These are phyloP conservation scores for Mycteria americana DNA, from an alignment of 2,797 vertebrate genomes.

Conservation along the genomic window DNA sequence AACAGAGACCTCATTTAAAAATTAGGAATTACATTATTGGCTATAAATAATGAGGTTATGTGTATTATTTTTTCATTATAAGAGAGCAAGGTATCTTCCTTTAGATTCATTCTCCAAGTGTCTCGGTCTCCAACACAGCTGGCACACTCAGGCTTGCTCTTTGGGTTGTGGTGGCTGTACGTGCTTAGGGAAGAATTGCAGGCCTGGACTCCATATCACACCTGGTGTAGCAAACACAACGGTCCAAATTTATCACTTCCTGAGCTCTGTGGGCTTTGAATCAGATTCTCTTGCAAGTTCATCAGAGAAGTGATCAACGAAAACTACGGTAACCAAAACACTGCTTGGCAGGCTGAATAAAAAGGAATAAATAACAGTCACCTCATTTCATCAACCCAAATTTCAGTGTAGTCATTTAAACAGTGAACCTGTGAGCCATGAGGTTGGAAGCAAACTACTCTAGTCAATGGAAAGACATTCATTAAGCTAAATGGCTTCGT, in stretches of 20 bases:
- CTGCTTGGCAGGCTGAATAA: background rate
- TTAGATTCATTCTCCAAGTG: background rate
- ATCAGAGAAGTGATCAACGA: background rate
- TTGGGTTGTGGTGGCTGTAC: background rate
- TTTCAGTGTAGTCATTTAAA: background rate
- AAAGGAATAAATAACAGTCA: background rate
- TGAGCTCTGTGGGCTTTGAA: background rate
- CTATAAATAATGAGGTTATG: background rate
- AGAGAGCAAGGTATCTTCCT: background rate
- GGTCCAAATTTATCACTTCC: background rate
- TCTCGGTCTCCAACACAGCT: background rate
- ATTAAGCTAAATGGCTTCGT: slow-evolving; percentile 20
- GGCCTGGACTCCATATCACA: background rate
- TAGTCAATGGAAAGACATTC: slow-evolving; percentile 21
- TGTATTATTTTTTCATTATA: background rate
- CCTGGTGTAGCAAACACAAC: background rate
- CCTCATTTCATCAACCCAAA: background rate
- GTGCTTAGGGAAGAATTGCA: background rate
- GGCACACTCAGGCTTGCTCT: background rate
- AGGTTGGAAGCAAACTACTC: background rate
- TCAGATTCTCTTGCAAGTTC: background rate
- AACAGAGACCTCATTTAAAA: background rate
- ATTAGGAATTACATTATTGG: background rate
- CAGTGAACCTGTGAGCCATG: background rate
- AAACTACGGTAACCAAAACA: background rate